Conservation (phyloP, 1,140 invertebrate species). For the Drosophila sulfurigaster region DNA sequence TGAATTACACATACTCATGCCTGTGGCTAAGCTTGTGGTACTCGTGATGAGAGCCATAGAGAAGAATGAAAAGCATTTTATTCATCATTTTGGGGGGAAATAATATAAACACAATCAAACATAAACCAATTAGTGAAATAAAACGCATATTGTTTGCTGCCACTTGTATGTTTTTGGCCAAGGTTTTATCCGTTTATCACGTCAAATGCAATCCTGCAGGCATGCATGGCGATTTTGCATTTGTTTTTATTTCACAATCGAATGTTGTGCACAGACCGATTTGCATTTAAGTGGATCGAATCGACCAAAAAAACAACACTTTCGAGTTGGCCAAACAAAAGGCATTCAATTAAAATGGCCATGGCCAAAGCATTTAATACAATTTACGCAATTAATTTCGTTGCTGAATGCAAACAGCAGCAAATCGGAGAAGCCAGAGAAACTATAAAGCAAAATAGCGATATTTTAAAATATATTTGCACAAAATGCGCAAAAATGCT, state of each 20-base stretch:
- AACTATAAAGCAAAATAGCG: conserved; percentile 9
- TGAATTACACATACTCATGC: conserved; percentile 3
- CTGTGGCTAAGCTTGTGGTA: background rate
- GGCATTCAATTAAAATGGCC: conserved; percentile 77
- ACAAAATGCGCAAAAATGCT: conserved; percentile 51
- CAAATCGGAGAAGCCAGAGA: conserved; percentile 38
- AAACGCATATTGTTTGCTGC: conserved; percentile 28
- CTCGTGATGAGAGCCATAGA: background rate
- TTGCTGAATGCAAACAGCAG: conserved; percentile 58
- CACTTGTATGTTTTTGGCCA: conserved; percentile 7
- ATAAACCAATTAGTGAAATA: conserved; percentile 67
- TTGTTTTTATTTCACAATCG: conserved; percentile 13
- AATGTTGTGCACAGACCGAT: conserved; percentile 22
- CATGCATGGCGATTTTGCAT: conserved; percentile 4
- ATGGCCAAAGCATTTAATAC: conserved; percentile 74
- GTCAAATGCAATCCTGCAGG: conserved; percentile 47
- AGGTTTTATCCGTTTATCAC: conserved; percentile 64
- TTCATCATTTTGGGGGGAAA: conserved; percentile 37
- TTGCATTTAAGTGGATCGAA: conserved; percentile 51
- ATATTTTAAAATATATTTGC: conserved; percentile 44
- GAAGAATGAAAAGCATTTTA: background rate
- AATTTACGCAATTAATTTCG: conserved; percentile 80
- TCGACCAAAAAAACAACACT: conserved; percentile 47
- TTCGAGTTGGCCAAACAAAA: conserved; percentile 67
- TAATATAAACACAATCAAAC: conserved; percentile 64